A percentile compares a stretch with the other conserved stretches of the same genome.
These are phyloP conservation scores for Lottia gigantea DNA, from an alignment of 2,888 invertebrate species.

Conservation along the genomic window DNA sequence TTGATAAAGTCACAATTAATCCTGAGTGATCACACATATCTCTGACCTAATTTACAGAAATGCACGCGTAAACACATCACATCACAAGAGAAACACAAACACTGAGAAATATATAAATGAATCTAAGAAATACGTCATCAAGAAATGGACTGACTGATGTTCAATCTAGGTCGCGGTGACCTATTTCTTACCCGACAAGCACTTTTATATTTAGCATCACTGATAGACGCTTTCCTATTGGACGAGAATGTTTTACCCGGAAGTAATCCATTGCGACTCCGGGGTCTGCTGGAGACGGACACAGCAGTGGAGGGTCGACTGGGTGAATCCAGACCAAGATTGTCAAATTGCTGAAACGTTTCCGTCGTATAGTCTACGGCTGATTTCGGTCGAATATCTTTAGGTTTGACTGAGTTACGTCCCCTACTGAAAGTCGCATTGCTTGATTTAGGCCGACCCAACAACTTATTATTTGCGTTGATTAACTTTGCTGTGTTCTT, in stretches of 20 bases:
- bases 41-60: too few relatives aligned
- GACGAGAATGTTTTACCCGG: conserved; percentile 56
- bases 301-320: conserved; percentile 34
- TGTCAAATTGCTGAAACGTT: conserved; percentile 47
- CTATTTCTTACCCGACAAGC: not conserved
- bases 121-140: not conserved
- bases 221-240: conserved; percentile 50
- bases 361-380: conserved; percentile 33
- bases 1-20: too few relatives aligned
- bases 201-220: conserved; percentile 33
- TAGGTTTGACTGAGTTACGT: conserved; percentile 39
- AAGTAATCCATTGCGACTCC: conserved; percentile 45
- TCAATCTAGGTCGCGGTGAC: not conserved
- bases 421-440: conserved; percentile 49
- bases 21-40: too few relatives aligned
- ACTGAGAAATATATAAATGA: too few relatives aligned
- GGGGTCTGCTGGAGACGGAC: conserved; percentile 36
- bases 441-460: conserved; percentile 49
- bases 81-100: too few relatives aligned
- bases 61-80: too few relatives aligned
- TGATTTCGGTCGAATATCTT: conserved; percentile 43
- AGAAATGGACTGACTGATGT: not conserved
- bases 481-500: conserved; percentile 49
- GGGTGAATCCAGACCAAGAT: conserved; percentile 46
- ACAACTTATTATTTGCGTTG: conserved; percentile 51